Conservation (phyloP, 2,113 vertebrate genomes). For the Sorex araneus region DNA sequence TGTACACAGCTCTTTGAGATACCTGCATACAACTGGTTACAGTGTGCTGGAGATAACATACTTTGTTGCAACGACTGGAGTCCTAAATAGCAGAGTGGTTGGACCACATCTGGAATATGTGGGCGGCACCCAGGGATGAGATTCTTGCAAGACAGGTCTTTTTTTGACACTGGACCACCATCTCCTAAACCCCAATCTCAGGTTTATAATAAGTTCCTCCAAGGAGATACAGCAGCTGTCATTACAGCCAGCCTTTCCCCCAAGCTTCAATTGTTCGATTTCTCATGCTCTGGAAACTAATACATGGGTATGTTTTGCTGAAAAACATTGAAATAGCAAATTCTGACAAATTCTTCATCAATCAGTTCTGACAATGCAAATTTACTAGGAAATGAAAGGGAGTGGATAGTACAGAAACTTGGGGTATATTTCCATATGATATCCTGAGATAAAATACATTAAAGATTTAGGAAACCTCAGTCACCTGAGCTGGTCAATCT, state of each 20-base stretch:
- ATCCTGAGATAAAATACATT: constrained; percentile 41
- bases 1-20: too few relatives aligned
- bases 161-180: too few relatives aligned
- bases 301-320: not conserved
- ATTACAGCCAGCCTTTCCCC: constrained; percentile 16
- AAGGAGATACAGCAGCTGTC: constrained; percentile 60
- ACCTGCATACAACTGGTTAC: too few relatives aligned
- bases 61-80: too few relatives aligned
- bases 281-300: constrained; percentile 4
- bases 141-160: too few relatives aligned
- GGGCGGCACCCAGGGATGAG: too few relatives aligned
- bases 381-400: constrained; percentile 54
- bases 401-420: constrained; percentile 19
- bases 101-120: too few relatives aligned
- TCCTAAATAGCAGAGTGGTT: too few relatives aligned
- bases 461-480: constrained; percentile 44
- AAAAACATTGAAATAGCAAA: constrained; percentile 62
- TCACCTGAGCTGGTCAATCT: constrained; percentile 51
- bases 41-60: too few relatives aligned
- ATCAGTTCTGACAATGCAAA: not conserved
- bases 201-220: constrained; percentile 63
- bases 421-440: not conserved
- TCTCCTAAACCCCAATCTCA: constrained; percentile 3
- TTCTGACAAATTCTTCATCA: constrained; percentile 53
- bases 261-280: constrained; percentile 54